phyloP scores from a whole-genome alignment of 2,797 vertebrate genomes.

The Oreonectes daqikongensis region DNA sequence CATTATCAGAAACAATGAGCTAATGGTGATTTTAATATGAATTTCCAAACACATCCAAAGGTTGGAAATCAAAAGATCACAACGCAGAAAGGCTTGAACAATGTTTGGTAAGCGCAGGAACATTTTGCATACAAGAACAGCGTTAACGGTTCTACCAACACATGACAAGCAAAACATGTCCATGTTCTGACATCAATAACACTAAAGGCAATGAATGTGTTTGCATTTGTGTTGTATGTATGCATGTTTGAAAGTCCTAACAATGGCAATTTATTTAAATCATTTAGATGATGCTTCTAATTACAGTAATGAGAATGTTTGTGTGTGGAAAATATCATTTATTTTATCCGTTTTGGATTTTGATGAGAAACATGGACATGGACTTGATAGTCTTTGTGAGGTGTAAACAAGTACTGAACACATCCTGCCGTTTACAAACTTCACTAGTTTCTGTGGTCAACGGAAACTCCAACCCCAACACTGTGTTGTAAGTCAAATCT shows the following conservation, averaged over 20 bases:
- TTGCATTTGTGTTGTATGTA: too few species aligned
- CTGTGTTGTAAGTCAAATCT: too few species aligned
- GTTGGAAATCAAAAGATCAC: too few species aligned
- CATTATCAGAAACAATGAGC: slow-evolving; percentile 47
- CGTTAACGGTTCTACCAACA: not conserved
- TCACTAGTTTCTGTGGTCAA: slow-evolving; percentile 33
- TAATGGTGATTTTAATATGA: slow-evolving; percentile 31
- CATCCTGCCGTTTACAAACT: not conserved
- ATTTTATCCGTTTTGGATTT: not conserved
- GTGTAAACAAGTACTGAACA: not conserved
- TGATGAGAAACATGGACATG: not conserved
- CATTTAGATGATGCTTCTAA: too few species aligned
- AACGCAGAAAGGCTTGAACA: not conserved
- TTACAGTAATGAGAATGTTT: too few species aligned
- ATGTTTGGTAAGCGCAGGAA: not conserved
- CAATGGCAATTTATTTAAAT: not conserved
- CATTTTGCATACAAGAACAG: not conserved
- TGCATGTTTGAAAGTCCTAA: not conserved
- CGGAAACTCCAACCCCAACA: not conserved
- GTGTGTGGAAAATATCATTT: not conserved
- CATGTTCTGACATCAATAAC: not conserved
- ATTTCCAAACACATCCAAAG: slow-evolving; percentile 57
- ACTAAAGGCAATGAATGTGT: not conserved
- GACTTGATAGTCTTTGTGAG: not conserved
- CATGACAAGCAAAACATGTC: not conserved